phyloP scores from a whole-genome alignment of 2,113 vertebrate species.

The Pterocles burchelli region DNA sequence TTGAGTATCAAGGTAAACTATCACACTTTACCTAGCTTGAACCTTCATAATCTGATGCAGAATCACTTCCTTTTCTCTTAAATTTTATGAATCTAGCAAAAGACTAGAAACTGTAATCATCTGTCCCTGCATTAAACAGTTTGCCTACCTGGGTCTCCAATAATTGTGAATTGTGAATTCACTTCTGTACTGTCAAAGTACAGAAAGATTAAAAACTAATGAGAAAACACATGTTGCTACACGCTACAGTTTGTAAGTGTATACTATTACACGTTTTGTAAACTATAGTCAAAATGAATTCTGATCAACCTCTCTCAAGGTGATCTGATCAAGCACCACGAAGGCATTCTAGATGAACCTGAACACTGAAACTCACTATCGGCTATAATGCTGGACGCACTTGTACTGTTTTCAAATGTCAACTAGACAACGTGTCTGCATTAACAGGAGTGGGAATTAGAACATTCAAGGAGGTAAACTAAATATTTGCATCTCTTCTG shows the following conservation, averaged over 20 bases:
- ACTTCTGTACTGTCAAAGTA: no score
- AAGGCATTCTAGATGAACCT: not conserved
- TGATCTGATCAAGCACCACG: not conserved
- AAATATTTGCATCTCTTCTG: slow-evolving; percentile 30
- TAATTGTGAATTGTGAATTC: no score
- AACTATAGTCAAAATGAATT: not conserved
- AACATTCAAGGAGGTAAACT: not conserved
- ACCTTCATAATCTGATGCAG: not conserved
- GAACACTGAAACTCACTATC: not conserved
- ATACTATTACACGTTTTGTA: not conserved
- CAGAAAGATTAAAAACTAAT: not conserved
- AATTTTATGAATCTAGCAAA: not conserved
- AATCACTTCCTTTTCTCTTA: not conserved
- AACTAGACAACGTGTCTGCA: not conserved
- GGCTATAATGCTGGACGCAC: not conserved
- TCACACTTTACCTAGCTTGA: slow-evolving; percentile 20
- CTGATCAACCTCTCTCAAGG: not conserved
- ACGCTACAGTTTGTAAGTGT: not conserved
- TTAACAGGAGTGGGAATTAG: not conserved
- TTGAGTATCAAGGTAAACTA: not conserved
- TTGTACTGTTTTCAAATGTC: not conserved
- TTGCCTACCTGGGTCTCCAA: not conserved
- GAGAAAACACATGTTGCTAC: not conserved
- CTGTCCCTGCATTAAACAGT: not conserved
- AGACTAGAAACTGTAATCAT: not conserved